Base-by-base conservation (phyloP, 2,888 invertebrate genomes). In the Agriopis aurantiaria region DNA sequence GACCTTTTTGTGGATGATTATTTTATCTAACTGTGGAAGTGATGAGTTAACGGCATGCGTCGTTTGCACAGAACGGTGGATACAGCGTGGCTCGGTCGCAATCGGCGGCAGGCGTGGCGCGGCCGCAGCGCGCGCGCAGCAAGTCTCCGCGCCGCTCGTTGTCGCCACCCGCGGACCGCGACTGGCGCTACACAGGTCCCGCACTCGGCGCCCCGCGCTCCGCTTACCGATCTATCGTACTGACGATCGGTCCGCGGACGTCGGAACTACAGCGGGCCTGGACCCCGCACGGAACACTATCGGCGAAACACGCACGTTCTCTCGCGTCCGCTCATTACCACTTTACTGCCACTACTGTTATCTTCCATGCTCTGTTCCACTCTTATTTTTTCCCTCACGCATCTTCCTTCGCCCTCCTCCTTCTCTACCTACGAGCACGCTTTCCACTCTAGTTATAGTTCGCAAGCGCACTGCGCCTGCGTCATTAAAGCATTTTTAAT, bases 81-180 rank as follows among this genome's bases (percentile, higher is more conserved):
- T 91, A 89, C 87, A 83, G 85, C 83, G 90, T 88, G 96, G 97
- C 97, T 86, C 96, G 98, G 78, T 98, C 98, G 83, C 97, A 97
- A 91, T 98, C 98, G 69, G 98, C 98, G 69, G 98, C 98, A 69
- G 98, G 98, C 55, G 91, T 89, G 67, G 85, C 86, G 74, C 85
- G 90, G 73, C 83, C 89, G 65, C 85, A 88, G 68, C 95, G 97
- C 72, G 96, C 96, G 64, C 95, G 97, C 82, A 97, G 97, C 89
- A 97, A 97, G 93, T 97, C 97, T 80, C 98, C 98, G 78, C 96
- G 97, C 71, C 96, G 98, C 82, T 97, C 97, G 83, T 95, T 97
- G 75, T 98, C 98, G 71, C 98, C 98, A 65, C 97, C 97, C 67
- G 96, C 97, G 84, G 96, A 90, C 82, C 87, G 89, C 79, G 91